Percentiles rank a stretch among this genome's conserved stretches.
Evolutionary conservation across 1,140 invertebrate species (phyloP).

Genomic region (Rhagoletis pomonella): DNA sequence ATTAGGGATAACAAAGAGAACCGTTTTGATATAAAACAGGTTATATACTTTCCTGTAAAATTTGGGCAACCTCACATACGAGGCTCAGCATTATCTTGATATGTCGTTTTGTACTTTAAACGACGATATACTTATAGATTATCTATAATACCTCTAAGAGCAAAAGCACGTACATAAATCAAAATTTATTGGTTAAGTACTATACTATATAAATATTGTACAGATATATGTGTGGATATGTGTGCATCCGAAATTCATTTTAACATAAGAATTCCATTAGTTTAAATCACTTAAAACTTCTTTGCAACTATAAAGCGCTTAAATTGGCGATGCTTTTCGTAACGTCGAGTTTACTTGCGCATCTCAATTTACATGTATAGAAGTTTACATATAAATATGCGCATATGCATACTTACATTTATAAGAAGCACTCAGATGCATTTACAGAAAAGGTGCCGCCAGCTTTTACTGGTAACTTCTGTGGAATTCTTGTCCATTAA

Average conservation of each 20-base stretch:
- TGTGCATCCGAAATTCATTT: neutral
- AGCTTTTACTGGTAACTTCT: constrained; percentile 19
- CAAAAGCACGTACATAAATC: too few species aligned
- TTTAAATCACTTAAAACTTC: neutral
- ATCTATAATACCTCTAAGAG: too few species aligned
- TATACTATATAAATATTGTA: neutral
- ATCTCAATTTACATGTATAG: neutral
- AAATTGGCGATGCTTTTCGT: neutral
- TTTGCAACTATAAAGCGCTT: constrained; percentile 18
- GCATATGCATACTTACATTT: neutral
- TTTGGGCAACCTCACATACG: too few species aligned
- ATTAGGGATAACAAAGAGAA: too few species aligned
- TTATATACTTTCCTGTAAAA: too few species aligned
- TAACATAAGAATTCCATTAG: neutral
- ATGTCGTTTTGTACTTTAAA: too few species aligned
- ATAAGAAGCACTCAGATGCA: too few species aligned
- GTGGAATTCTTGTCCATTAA: constrained; percentile 44
- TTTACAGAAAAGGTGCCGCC: constrained; percentile 22
- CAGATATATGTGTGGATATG: neutral
- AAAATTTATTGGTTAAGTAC: too few species aligned
- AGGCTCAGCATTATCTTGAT: too few species aligned
- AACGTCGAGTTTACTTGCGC: neutral
- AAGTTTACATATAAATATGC: neutral
- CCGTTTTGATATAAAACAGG: too few species aligned
- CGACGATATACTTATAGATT: too few species aligned